Conservation (phyloP, 1,140 invertebrate species). For the Trichogramma pretiosum region DNA sequence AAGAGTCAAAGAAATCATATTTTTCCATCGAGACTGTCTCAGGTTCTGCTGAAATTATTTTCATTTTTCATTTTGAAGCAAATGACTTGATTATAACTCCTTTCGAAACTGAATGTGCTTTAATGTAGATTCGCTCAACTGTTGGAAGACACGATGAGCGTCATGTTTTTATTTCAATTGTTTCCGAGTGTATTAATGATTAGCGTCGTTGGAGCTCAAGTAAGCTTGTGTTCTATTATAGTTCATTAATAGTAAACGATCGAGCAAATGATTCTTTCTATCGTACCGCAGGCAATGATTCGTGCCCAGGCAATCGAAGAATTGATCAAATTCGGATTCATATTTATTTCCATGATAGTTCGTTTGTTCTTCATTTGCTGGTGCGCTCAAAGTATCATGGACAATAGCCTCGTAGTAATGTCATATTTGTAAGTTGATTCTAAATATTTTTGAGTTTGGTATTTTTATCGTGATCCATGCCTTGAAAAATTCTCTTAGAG, state of each 20-base stretch:
- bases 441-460: background rate
- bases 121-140: slow-evolving; percentile 1
- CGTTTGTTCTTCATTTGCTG: slow-evolving; percentile 10
- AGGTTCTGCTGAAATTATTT: background rate
- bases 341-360: background rate
- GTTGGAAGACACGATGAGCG: background rate
- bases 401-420: background rate
- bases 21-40: background rate
- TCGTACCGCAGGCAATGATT: background rate
- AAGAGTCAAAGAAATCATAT: background rate
- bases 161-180: slow-evolving; percentile 1
- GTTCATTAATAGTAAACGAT: no score
- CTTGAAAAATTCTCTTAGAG: background rate
- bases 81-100: no score
- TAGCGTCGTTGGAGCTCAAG: slow-evolving; percentile 3
- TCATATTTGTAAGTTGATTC: background rate
- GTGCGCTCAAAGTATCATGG: slow-evolving; percentile 2
- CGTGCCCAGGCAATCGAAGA: background rate
- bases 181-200: slow-evolving; percentile 6
- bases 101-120: no score
- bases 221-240: no score
- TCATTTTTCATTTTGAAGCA: background rate
- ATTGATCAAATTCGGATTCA: background rate
- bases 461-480: background rate
- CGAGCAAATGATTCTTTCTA: no score